phyloP scores from a whole-genome alignment of 2,797 vertebrate species.

The Squalus acanthias region DNA sequence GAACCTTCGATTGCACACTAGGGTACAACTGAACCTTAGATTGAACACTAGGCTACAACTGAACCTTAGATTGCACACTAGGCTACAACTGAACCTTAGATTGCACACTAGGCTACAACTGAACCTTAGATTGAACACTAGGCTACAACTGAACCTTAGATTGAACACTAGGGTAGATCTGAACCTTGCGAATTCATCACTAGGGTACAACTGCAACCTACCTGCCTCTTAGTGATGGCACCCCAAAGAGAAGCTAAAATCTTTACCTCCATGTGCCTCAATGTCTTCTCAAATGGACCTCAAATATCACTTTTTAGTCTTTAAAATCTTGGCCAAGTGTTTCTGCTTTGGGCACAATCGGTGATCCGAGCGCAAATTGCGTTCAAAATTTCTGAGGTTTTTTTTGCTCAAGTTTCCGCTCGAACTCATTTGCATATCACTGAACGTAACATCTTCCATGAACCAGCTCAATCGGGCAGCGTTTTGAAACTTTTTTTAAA shows the following conservation, averaged over 20 bases:
- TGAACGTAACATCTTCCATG: not conserved
- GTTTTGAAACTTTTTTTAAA: not conserved
- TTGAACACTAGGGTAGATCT: not conserved
- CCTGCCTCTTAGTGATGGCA: not conserved
- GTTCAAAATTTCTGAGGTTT: not conserved
- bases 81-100: not conserved
- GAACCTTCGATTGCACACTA: not conserved
- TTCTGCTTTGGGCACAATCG: not conserved
- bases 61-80: not conserved
- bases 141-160: not conserved
- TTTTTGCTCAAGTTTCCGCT: not conserved
- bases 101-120: slow-evolving; percentile 20
- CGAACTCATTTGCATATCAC: not conserved
- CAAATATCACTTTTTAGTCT: not conserved
- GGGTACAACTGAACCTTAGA: not conserved
- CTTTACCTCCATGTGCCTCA: not conserved
- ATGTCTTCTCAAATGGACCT: not conserved
- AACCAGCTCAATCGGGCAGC: not conserved
- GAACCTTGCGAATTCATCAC: not conserved
- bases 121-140: not conserved
- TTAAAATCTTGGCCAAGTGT: not conserved
- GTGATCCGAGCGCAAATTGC: not conserved
- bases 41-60: slow-evolving; percentile 14
- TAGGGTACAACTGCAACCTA: not conserved
- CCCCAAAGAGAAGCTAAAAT: not conserved